A percentile compares a stretch with the other conserved stretches of the same genome.
phyloP scores from a whole-genome alignment of 2,797 vertebrate genomes.

The Margarornis squamiger region DNA sequence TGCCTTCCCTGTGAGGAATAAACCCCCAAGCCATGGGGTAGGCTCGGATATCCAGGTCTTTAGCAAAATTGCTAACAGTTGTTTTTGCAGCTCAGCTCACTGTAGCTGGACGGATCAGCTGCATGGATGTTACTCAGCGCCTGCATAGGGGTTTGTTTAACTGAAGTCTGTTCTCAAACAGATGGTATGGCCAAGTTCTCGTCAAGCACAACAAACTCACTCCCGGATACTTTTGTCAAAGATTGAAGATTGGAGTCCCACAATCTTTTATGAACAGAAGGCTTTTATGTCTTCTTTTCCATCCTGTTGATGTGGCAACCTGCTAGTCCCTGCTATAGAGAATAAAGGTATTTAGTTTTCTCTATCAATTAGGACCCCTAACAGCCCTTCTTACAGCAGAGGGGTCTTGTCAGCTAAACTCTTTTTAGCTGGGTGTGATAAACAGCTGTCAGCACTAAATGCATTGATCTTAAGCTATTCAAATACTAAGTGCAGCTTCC shows the following conservation, averaged over 20 bases:
- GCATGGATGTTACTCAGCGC: not conserved
- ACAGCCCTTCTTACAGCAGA: not conserved
- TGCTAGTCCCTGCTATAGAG: not conserved
- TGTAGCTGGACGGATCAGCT: not conserved
- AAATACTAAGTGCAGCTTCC: not conserved
- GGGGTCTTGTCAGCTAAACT: not conserved
- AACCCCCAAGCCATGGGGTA: not conserved
- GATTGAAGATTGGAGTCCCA: not conserved
- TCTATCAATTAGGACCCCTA: not conserved
- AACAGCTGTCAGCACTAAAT: not conserved
- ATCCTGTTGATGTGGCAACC: not conserved
- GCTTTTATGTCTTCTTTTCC: not conserved
- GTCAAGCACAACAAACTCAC: not conserved
- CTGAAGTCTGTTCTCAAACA: not conserved
- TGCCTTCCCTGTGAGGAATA: not conserved
- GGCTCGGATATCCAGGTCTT: not conserved
- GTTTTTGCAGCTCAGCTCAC: not conserved
- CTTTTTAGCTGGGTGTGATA: slow-evolving; percentile 17
- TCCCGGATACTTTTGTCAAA: not conserved
- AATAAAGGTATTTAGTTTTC: not conserved
- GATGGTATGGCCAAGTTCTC: not conserved
- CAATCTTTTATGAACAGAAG: not conserved
- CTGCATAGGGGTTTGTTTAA: not conserved
- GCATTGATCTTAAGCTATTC: not conserved
- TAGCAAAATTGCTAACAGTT: not conserved